phyloP scores from a whole-genome alignment of 1,140 invertebrate species.

The Pogonognathellus flavescens region DNA sequence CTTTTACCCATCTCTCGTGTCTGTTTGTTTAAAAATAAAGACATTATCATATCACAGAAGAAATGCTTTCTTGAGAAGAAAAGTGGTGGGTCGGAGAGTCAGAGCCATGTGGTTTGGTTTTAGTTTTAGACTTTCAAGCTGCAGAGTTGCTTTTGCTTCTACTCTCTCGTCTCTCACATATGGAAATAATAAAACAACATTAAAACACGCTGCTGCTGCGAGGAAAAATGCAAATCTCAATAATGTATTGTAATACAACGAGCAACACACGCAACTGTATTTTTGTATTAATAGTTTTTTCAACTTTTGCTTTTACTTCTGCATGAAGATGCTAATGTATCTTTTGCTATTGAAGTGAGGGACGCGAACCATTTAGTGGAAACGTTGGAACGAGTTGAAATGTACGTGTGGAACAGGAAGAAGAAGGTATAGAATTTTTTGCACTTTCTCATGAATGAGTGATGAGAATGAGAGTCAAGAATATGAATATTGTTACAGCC shows the following conservation, averaged over 20 bases:
- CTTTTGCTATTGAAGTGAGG: neutral
- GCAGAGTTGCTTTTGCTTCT: too few relatives aligned
- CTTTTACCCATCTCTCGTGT: slow-evolving; percentile 2
- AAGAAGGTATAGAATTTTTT: slow-evolving; percentile 16
- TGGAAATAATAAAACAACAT: slow-evolving; percentile 28
- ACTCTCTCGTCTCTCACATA: too few relatives aligned
- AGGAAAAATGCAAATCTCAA: too few relatives aligned
- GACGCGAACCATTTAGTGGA: slow-evolving; percentile 24
- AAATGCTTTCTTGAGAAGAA: slow-evolving; percentile 27
- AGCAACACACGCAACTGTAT: neutral
- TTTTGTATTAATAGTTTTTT: slow-evolving; percentile 15
- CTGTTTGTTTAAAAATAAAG: slow-evolving; percentile 32
- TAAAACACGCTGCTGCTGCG: neutral
- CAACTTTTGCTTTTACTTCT: slow-evolving; percentile 49
- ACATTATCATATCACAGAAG: slow-evolving; percentile 40
- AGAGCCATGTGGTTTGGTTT: slow-evolving; percentile 38
- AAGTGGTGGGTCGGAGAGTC: slow-evolving; percentile 3
- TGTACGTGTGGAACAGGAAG: neutral
- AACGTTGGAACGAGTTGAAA: slow-evolving; percentile 19
- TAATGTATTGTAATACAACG: too few relatives aligned
- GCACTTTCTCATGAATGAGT: slow-evolving; percentile 45
- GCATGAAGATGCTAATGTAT: slow-evolving; percentile 25
- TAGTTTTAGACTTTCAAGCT: too few relatives aligned
- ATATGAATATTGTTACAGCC: slow-evolving; percentile 27
- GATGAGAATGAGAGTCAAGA: slow-evolving; percentile 9